A percentile compares a stretch with the other conserved stretches of the same genome.
Evolutionary conservation across 23 tunicate species (phyloP).

Genomic region (Trididemnum clinides): DNA sequence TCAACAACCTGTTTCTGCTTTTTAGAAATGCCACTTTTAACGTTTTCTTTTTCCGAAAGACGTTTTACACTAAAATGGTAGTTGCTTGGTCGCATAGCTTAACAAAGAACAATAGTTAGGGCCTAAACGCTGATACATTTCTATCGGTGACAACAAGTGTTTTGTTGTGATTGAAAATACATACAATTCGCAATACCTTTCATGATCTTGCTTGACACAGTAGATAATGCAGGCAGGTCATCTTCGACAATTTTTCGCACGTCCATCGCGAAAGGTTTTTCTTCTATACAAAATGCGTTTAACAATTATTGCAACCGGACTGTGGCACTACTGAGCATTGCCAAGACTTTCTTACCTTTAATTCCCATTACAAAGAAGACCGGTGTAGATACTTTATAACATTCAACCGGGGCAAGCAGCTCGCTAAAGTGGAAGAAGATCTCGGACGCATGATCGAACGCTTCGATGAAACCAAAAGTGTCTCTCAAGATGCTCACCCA

Average conservation of each 20-base stretch:
- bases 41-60: too few relatives aligned
- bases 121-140: too few relatives aligned
- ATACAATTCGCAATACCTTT: too few relatives aligned
- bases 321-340: not conserved
- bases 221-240: conserved; percentile 37
- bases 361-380: conserved; percentile 65
- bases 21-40: too few relatives aligned
- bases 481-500: conserved; percentile 97
- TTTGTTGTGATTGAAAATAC: too few relatives aligned
- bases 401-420: conserved; percentile 58
- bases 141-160: too few relatives aligned
- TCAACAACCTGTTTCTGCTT: too few relatives aligned
- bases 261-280: conserved; percentile 80
- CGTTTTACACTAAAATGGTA: too few relatives aligned
- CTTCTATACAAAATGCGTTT: conserved; percentile 46
- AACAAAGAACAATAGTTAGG: too few relatives aligned
- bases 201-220: conserved; percentile 53
- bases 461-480: conserved; percentile 96
- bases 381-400: conserved; percentile 70
- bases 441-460: conserved; percentile 76
- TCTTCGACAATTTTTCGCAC: conserved; percentile 46
- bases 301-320: not conserved
- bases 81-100: too few relatives aligned
- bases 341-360: conserved; percentile 45
- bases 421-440: conserved; percentile 98